Conservation (phyloP, 2,797 vertebrate genomes). For the Champsocephalus esox region DNA sequence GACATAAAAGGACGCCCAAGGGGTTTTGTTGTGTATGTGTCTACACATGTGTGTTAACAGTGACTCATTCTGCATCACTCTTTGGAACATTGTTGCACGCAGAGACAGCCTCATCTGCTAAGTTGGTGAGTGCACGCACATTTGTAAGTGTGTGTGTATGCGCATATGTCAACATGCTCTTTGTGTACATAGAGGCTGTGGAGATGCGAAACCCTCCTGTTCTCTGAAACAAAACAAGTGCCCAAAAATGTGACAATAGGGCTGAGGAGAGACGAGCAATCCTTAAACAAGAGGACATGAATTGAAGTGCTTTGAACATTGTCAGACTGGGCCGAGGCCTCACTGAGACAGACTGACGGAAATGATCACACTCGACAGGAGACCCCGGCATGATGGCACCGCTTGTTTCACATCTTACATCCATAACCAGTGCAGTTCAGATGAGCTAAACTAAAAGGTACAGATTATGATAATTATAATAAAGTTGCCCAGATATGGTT, state of each 20-base stretch:
- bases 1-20: conserved; percentile 58
- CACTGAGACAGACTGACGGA: conserved; percentile 4
- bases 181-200: conserved; percentile 33
- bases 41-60: conserved; percentile 30
- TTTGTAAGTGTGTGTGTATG: background rate
- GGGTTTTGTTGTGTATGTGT: conserved; percentile 33
- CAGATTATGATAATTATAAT: background rate
- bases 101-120: conserved; percentile 37
- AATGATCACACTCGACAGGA: conserved; percentile 23
- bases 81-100: conserved; percentile 28
- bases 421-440: background rate
- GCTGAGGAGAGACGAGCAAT: conserved; percentile 41
- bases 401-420: conserved; percentile 10
- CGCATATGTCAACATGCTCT: conserved; percentile 19
- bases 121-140: conserved; percentile 11
- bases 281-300: conserved; percentile 39
- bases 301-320: conserved; percentile 36
- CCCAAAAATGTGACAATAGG: conserved; percentile 36
- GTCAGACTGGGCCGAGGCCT: conserved; percentile 28
- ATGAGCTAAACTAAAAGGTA: conserved; percentile 4
- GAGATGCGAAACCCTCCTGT: conserved; percentile 42
- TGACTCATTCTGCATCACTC: conserved; percentile 58
- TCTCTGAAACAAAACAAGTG: conserved; percentile 49
- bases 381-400: background rate
- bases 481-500: background rate